phyloP scores from a whole-genome alignment of 2,888 invertebrate genomes.

The Exocentrus adspersus region DNA sequence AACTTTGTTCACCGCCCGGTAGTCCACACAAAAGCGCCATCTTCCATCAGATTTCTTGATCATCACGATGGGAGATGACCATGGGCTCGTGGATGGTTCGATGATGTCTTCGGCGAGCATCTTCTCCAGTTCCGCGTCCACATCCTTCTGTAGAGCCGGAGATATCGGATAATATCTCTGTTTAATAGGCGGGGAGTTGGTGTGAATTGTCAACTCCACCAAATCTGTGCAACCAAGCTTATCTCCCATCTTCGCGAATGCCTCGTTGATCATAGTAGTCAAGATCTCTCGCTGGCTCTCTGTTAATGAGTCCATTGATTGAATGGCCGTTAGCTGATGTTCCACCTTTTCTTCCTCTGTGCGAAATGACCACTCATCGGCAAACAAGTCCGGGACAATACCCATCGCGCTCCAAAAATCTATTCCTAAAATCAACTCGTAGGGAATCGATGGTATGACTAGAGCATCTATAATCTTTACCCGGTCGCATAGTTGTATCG shows the following conservation, averaged over 20 bases:
- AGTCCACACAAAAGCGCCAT: slow-evolving; percentile 47
- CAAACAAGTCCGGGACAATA: slow-evolving; percentile 29
- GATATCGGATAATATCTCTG: slow-evolving; percentile 37
- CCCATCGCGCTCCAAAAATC: slow-evolving; percentile 31
- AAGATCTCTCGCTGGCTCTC: slow-evolving; percentile 1
- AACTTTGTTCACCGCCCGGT: slow-evolving; percentile 40
- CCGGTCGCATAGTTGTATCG: slow-evolving; percentile 14
- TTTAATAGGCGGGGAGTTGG: slow-evolving; percentile 34
- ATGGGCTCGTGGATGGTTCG: slow-evolving; percentile 49
- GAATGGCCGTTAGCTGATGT: slow-evolving; percentile 2
- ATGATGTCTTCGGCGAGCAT: slow-evolving; percentile 47
- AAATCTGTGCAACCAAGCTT: slow-evolving; percentile 30
- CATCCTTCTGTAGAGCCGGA: slow-evolving; percentile 27
- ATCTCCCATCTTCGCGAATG: slow-evolving; percentile 21
- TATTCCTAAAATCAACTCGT: slow-evolving; percentile 27
- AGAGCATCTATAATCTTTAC: slow-evolving; percentile 24
- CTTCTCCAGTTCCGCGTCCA: slow-evolving; percentile 40
- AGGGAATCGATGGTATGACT: slow-evolving; percentile 27
- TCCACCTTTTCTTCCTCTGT: neutral
- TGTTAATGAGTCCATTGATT: slow-evolving; percentile 3
- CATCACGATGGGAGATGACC: slow-evolving; percentile 48
- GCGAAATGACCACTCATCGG: slow-evolving; percentile 15
- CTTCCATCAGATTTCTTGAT: slow-evolving; percentile 52
- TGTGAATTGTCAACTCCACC: slow-evolving; percentile 30
- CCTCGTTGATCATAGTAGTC: slow-evolving; percentile 22